Base-by-base conservation (phyloP, 2,888 invertebrate genomes). In the Pinctada fucata region DNA sequence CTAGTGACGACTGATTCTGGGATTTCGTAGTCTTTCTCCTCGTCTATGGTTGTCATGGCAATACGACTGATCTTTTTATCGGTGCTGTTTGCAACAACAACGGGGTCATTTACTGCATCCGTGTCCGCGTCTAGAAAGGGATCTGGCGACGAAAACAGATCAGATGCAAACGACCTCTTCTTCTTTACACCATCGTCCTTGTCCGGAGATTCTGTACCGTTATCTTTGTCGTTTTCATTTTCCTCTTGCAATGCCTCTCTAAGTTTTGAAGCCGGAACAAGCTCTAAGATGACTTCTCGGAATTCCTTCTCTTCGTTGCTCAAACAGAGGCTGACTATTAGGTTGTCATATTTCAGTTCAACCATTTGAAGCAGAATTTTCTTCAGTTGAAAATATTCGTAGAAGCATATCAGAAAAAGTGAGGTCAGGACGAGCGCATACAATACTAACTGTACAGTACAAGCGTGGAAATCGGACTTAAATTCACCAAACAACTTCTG, bases 231-330 rank as follows among this genome's bases (percentile, higher is more conserved):
- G 5, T 5, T 10, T 10, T 8, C 5, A 52, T 52, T 10, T 13
- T 65, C 74, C 31, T 66, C 66, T n/a, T 65, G 66, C 8, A 74
- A 10, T 45, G 63, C 66, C 16, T 74, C 74, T 10, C 74, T 16
- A 31, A 74, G 66, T 49, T 74, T 74, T 5, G 74, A 74, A 50
- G 65, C 31, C 51, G 74, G 74, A 16, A 74, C 63, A 5, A 74
- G 45, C 50, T 74, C 74, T 10, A 50, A 13, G 16, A 74, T 45
- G 45, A 74, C 63, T 45, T 49, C n/a, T 50, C 50, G 47, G 10
- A 74, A 74, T 13, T 74, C 74, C 4, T 48, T 3, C 48, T 66
- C 50, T 50, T 74, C 74, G 8, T 66, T 65, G 66, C 50, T 31
- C 8, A 74, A 51, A 49, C 48, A 50, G n/a, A 51, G 50, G 2